Conservation (phyloP, 2,797 vertebrate species). For the Meriones psammophilus region DNA sequence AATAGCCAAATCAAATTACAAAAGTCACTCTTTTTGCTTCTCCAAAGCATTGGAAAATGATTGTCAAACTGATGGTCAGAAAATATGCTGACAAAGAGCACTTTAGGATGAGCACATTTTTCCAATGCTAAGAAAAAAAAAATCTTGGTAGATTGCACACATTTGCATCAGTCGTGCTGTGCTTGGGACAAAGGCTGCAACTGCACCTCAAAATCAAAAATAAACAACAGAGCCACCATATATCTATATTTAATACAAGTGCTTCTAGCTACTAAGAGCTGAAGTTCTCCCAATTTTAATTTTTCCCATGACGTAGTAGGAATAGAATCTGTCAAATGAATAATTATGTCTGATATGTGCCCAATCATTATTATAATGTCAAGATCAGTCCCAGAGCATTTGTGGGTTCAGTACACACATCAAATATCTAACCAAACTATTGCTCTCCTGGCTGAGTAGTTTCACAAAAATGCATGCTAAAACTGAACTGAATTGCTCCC, state of each 20-base stretch:
- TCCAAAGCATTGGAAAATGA: background rate
- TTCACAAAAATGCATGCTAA: background rate
- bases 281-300: background rate
- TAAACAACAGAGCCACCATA: background rate
- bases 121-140: conserved; percentile 6
- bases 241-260: background rate
- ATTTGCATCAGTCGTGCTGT: background rate
- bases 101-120: background rate
- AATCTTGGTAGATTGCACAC: background rate
- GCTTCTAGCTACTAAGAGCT: background rate
- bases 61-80: background rate
- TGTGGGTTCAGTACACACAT: background rate
- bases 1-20: background rate
- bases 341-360: background rate
- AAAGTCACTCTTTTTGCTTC: background rate
- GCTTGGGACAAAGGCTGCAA: background rate
- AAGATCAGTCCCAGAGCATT: background rate
- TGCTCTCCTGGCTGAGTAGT: background rate
- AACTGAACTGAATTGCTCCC: background rate
- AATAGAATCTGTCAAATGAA: background rate
- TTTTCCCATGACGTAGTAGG: background rate
- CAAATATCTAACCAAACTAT: background rate
- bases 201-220: conserved; percentile 11
- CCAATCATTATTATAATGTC: background rate
- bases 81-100: background rate